Evolutionary conservation across 2,113 vertebrate genomes (phyloP).

Genomic region (Proterorhinus semilunaris): DNA sequence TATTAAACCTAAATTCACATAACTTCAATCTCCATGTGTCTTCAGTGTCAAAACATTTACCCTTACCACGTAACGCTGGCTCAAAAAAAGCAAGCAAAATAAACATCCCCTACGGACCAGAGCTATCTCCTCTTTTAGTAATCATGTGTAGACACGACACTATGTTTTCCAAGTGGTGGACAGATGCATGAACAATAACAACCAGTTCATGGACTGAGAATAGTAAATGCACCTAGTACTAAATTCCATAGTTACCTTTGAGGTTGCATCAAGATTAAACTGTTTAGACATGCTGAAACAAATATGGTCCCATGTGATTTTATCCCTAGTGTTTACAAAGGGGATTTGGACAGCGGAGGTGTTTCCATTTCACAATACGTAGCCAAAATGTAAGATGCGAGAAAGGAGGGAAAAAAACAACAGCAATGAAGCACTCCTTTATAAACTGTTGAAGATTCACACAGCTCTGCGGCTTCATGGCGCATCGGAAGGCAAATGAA

Average conservation of each 20-base stretch:
- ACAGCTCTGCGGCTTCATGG: too few species aligned
- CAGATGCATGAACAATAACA: slow-evolving; percentile 36
- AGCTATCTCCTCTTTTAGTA: slow-evolving; percentile 20
- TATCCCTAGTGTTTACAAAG: slow-evolving; percentile 52
- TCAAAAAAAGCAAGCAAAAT: slow-evolving; percentile 32
- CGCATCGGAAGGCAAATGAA: too few species aligned
- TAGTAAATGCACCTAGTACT: slow-evolving; percentile 6
- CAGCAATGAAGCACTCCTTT: too few species aligned
- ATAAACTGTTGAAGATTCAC: too few species aligned
- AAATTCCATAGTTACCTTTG: slow-evolving; percentile 25
- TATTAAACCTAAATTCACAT: neutral
- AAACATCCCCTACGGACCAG: slow-evolving; percentile 35
- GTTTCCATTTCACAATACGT: slow-evolving; percentile 45
- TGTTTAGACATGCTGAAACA: slow-evolving; percentile 58
- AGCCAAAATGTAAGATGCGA: slow-evolving; percentile 30
- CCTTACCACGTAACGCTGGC: slow-evolving; percentile 18
- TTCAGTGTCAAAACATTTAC: slow-evolving; percentile 35
- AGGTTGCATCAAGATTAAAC: slow-evolving; percentile 22
- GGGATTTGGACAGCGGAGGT: slow-evolving; percentile 48
- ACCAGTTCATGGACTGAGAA: slow-evolving; percentile 54
- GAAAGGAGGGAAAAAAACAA: slow-evolving; percentile 15
- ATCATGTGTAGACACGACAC: slow-evolving; percentile 26
- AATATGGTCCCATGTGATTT: slow-evolving; percentile 51
- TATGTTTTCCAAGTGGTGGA: neutral
- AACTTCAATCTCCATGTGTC: slow-evolving; percentile 11